Evolutionary conservation across 2,113 vertebrate species (phyloP).

Genomic region (Anseranas semipalmata): DNA sequence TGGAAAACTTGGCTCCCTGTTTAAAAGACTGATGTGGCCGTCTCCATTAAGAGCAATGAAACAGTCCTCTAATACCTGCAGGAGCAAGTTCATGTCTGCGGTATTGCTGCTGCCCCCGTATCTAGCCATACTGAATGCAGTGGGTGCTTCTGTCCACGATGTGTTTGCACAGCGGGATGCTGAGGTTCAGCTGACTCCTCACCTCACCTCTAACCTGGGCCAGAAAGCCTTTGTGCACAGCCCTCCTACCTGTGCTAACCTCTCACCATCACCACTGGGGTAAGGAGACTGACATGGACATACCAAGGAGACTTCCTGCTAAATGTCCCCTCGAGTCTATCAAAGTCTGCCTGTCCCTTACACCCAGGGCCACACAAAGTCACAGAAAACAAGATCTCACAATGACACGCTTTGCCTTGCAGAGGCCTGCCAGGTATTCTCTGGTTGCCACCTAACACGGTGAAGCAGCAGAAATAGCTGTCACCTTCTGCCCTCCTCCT

Average conservation of each 20-base stretch:
- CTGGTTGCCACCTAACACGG: not conserved
- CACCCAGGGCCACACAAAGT: not conserved
- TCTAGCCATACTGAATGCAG: not conserved
- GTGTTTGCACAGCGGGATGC: not conserved
- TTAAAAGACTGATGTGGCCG: constrained; percentile 5
- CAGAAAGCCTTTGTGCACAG: not conserved
- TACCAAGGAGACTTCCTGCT: not conserved
- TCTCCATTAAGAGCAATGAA: not conserved
- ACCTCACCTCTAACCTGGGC: not conserved
- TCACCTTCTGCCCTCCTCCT: not conserved
- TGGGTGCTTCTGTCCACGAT: not conserved
- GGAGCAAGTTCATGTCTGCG: not conserved
- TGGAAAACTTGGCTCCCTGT: not conserved
- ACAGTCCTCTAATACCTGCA: not conserved
- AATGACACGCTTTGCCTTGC: not conserved
- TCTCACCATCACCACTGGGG: not conserved
- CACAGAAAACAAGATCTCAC: not conserved
- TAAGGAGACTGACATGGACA: not conserved
- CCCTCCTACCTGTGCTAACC: not conserved
- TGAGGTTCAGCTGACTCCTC: not conserved
- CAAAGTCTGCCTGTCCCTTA: not conserved
- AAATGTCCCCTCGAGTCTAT: not conserved
- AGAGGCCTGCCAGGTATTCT: not conserved
- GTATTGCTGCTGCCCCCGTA: not conserved
- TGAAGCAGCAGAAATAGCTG: not conserved